Conservation (phyloP, 2,797 vertebrate genomes). For the Rachycentron canadum region DNA sequence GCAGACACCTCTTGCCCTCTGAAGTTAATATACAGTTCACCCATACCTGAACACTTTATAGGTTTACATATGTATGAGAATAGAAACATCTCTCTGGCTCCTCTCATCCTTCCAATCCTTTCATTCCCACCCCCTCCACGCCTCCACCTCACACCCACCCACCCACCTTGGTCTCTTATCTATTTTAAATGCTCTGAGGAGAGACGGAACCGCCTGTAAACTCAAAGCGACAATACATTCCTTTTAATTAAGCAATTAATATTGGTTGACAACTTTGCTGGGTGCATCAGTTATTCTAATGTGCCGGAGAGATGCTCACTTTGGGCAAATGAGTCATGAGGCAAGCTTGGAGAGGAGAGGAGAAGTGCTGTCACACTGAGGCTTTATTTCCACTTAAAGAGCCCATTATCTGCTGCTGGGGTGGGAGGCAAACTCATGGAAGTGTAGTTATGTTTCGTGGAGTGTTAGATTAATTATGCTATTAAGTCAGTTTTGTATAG, state of each 20-base stretch:
- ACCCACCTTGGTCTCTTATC: constrained; percentile 39
- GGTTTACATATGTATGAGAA: neutral
- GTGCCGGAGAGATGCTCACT: constrained; percentile 64
- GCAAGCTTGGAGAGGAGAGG: constrained; percentile 21
- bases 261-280: constrained; percentile 73
- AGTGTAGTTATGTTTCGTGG: constrained; percentile 36
- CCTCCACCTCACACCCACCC: constrained; percentile 22
- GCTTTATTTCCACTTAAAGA: constrained; percentile 49
- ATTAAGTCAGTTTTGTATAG: constrained; percentile 34
- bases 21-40: neutral
- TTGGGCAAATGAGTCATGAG: constrained; percentile 71
- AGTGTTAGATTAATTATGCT: constrained; percentile 30
- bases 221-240: constrained; percentile 66
- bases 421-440: constrained; percentile 36
- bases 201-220: constrained; percentile 59
- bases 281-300: constrained; percentile 75
- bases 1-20: neutral
- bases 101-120: neutral
- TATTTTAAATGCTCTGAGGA: constrained; percentile 48
- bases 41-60: neutral
- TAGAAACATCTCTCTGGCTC: constrained; percentile 7
- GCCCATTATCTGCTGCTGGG: constrained; percentile 42
- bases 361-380: constrained; percentile 29
- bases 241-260: constrained; percentile 80
- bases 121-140: constrained; percentile 1